Conservation (phyloP, 2,113 vertebrate genomes). For the Caloenas nicobarica region DNA sequence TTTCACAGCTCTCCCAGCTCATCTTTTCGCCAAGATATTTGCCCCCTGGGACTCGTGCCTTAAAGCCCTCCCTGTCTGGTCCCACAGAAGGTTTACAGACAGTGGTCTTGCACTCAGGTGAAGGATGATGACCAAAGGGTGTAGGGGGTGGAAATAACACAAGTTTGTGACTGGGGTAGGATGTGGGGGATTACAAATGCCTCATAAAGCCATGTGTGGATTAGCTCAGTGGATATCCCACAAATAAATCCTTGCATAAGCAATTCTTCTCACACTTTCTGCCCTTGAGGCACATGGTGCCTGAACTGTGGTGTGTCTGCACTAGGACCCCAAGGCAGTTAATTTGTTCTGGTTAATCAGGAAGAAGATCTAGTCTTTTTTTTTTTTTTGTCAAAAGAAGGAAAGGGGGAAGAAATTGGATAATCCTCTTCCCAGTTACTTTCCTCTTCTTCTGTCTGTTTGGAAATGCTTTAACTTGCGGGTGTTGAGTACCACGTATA, state of each 20-base stretch:
- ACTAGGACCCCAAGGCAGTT: not conserved
- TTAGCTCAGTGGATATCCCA: not conserved
- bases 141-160: not conserved
- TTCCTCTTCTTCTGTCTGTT: not conserved
- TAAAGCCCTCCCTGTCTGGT: not conserved
- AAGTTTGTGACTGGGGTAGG: not conserved
- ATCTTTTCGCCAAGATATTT: not conserved
- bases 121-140: not conserved
- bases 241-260: not conserved
- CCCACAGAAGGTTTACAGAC: not conserved
- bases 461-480: not conserved
- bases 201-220: accelerated
- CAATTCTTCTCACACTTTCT: not conserved
- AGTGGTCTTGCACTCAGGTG: not conserved
- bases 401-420: not conserved
- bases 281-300: not conserved
- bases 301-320: not conserved
- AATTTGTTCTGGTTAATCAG: not conserved
- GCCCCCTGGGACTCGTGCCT: no score
- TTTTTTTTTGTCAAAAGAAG: not conserved
- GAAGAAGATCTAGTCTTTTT: not conserved
- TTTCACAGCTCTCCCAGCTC: not conserved
- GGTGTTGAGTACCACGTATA: not conserved
- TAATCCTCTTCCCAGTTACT: not conserved
- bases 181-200: not conserved